Evolutionary conservation across 2,113 vertebrate species (phyloP), one percentile per base, ranked within the genome.

Genomic region (Heterotis niloticus): DNA sequence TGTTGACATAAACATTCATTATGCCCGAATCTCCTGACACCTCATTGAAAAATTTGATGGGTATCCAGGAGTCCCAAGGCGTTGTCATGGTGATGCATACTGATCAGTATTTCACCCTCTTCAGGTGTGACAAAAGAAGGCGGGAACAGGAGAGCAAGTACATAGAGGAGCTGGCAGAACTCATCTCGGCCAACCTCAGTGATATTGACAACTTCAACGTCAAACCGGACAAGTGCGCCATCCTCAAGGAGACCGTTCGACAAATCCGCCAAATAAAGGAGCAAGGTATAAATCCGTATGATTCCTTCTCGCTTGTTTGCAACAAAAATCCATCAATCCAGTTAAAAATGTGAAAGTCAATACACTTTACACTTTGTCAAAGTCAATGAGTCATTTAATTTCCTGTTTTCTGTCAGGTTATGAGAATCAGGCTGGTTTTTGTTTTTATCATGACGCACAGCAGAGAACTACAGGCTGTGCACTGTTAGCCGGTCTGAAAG

Each of bases 251-350:
- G 93, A 99, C 98, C 0, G 98, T 99, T 86, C 95, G 96, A 82
- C 98, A 99, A 90, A 99, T 99, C 87, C 93, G 98, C 75, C 98
- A 98, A 90, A 99, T 99, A 91, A 99, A 98, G 91, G 96, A 98
- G 83, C 98, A 99, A 96, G 98, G 98, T 97, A 95, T 1, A 56
- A 12, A 23, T 24, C n/a, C 17, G 34, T 51, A 11, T 23, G 26
- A 18, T 26, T 13, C 14, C 54, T 9, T 74, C 1, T 54, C 54
- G 9, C 14, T 12, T 54, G 51, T 72, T 23, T 72, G 4, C 11
- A 72, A 51, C 10, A 51, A 20, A 17, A 26, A 54, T 44, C 13
- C 11, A 23, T n/a, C n/a, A n/a, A n/a, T 74, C 24, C 54, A 28
- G 71, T 74, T 11, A 62, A 10, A 62, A 14, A 62, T 62, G 59